Base-by-base conservation (phyloP, 2,888 invertebrate genomes). In the Cephus pygmeus region DNA sequence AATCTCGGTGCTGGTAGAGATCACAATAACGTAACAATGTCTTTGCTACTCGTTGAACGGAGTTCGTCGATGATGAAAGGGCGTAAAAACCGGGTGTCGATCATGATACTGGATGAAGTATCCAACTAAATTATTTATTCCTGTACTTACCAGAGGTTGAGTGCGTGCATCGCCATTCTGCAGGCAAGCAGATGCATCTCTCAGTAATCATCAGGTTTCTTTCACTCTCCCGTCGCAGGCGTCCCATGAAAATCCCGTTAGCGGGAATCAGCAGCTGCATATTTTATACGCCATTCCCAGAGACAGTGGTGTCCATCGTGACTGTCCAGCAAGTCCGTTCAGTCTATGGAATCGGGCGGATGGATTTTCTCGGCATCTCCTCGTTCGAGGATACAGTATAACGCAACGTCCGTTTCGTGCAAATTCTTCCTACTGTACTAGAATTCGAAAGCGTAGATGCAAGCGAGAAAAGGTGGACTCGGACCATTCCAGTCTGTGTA, bases 191-290 rank as follows among this genome's bases (percentile, higher is more conserved):
- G 40, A 40, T 40, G 40, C 40, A 40, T 40, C 40, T 40, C 84
- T 86, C 79, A 84, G 85, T 86, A 87, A 88, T 88, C 88, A 87
- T 85, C 81, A 84, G 82, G 81, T 82, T 84, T 85, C 85, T 85
- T 85, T 84, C 81, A 81, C 81, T 79, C 80, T 79, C 81, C 83
- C 80, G 83, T 85, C 83, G 6, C 15, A 40, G 40, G 40, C 40
- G 15, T 40, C 40, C 40, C 40, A 15, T 40, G 85, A 82, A 87
- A 88, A 88, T 88, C 88, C 87, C 84, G 87, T 89, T 87, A 88
- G 85, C 86, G 87, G 87, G 86, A 88, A 87, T 87, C 85, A 85
- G 83, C 83, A 80, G 73, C 80, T 88, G 85, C 86, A 88, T 88
- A 83, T 88, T 88, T 88, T 85, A 89, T 86, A 84, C 84, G 75